Evolutionary conservation across 2,797 vertebrate genomes (phyloP).

Genomic region (Cottoperca gobio): DNA sequence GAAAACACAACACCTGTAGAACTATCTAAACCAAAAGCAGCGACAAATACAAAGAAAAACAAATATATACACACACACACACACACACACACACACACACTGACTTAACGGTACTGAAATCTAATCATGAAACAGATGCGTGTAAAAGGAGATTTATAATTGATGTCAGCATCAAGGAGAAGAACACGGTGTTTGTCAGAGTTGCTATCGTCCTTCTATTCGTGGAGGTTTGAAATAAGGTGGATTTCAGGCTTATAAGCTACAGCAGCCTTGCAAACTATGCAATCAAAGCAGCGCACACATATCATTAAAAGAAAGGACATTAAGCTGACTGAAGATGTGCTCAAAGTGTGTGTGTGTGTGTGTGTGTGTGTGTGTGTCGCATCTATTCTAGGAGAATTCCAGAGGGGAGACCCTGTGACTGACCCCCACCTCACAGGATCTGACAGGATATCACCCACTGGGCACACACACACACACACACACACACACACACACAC

Average conservation of each 20-base stretch:
- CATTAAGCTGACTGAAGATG: constrained; percentile 47
- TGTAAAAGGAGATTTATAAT: background rate
- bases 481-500: constrained; percentile 29
- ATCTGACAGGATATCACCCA: constrained; percentile 81
- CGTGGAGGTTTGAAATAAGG: constrained; percentile 11
- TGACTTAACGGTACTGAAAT: background rate
- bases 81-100: background rate
- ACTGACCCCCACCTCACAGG: constrained; percentile 81
- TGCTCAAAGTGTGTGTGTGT: constrained; percentile 42
- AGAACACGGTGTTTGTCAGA: constrained; percentile 3
- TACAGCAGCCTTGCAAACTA: background rate
- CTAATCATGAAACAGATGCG: constrained; percentile 2
- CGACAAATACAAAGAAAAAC: background rate
- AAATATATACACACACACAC: background rate
- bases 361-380: constrained; percentile 42
- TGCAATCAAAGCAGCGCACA: constrained; percentile 31
- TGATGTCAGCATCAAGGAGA: constrained; percentile 14
- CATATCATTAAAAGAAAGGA: constrained; percentile 34
- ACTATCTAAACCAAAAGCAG: background rate
- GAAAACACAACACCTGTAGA: background rate
- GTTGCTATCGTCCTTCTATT: background rate
- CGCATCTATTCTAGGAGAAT: constrained; percentile 84
- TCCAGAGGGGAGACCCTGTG: constrained; percentile 83
- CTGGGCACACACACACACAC: constrained; percentile 24
- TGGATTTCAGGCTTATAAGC: constrained; percentile 23